Base-by-base conservation (phyloP, 2,113 vertebrate genomes). In the Stigmatopora nigra region DNA sequence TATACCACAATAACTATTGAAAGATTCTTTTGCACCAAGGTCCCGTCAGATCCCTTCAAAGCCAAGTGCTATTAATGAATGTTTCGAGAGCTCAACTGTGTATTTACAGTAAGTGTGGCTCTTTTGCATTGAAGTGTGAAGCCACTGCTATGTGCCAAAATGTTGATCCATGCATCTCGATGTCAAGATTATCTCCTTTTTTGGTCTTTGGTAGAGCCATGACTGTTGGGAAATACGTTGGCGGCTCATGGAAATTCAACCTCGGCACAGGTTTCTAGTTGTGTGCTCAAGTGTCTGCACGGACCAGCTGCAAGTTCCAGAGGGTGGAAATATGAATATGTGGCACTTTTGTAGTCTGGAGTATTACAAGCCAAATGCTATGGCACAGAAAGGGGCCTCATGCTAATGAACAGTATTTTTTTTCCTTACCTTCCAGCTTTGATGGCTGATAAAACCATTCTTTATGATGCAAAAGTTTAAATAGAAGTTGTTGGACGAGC, bases 161-260 rank as follows among this genome's bases (percentile, higher is more conserved):
- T 71, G 69, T 71, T 62, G 64, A 68, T 68, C 36, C 61, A 48
- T 74, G 44, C 68, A 62, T 67, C 45, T 64, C 57, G 64, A 70
- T 65, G 69, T 69, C 25, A 53, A 62, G 22, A 48, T 56, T 63
- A 60, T 80, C 76, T 81, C 63, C 68, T 35, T 63, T 70, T 83
- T 79, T 72, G 68, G 81, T 74, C 75, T 79, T 81, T 77, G 83
- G 79, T 81, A 73, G 69, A 75, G 73, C 17, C 49, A 72, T 72
- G 80, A 80, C 68, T 81, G 65, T 70, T 77, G 85, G 84, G 86
- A 85, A 88, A 88, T 84, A 71, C 80, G 72, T 73, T 82, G 77
- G 85, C 77, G n/a, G 59, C 59, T 88, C 78, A 81, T 72, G 61
- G 76, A 86, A 80, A 84, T 75, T 82, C 58, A 65, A 73, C 74